A percentile compares a stretch with the other conserved stretches of the same genome.
Conservation (phyloP, 2,113 vertebrate species). For the Ophthalmolycus amberensis region DNA sequence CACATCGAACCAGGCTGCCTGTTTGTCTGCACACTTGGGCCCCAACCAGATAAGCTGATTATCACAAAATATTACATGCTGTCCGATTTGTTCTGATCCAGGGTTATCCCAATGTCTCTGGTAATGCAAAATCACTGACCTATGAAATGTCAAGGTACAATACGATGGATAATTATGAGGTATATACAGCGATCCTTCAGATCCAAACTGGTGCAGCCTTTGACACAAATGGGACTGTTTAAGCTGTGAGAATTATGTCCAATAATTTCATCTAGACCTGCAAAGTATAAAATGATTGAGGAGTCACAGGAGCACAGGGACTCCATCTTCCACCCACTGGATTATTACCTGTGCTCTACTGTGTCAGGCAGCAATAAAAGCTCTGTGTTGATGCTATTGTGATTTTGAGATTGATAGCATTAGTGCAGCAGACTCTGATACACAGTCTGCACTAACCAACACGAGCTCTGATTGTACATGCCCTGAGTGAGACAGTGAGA, state of each 20-base stretch:
- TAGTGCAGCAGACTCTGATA: conserved; percentile 27
- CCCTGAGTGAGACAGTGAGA: conserved; percentile 49
- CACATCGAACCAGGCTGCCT: conserved; percentile 65
- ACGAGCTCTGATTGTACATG: neutral
- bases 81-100: conserved; percentile 79
- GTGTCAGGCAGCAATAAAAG: conserved; percentile 17
- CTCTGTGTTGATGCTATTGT: conserved; percentile 20
- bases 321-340: conserved; percentile 1
- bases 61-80: conserved; percentile 78
- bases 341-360: conserved; percentile 20
- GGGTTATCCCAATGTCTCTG: conserved; percentile 68
- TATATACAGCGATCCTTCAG: conserved; percentile 18
- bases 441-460: conserved; percentile 6
- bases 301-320: conserved; percentile 3
- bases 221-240: neutral
- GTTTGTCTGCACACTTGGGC: conserved; percentile 75
- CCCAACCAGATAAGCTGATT: conserved; percentile 78
- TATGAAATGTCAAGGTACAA: conserved; percentile 67
- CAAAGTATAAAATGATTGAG: conserved; percentile 27
- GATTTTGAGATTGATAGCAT: conserved; percentile 17
- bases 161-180: conserved; percentile 67
- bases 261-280: conserved; percentile 27
- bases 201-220: conserved; percentile 23
- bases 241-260: conserved; percentile 17
- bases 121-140: conserved; percentile 69